A percentile compares a stretch with the other conserved stretches of the same genome.
Conservation (phyloP, 2,113 vertebrate species). For the Triplophysa tibetana region DNA sequence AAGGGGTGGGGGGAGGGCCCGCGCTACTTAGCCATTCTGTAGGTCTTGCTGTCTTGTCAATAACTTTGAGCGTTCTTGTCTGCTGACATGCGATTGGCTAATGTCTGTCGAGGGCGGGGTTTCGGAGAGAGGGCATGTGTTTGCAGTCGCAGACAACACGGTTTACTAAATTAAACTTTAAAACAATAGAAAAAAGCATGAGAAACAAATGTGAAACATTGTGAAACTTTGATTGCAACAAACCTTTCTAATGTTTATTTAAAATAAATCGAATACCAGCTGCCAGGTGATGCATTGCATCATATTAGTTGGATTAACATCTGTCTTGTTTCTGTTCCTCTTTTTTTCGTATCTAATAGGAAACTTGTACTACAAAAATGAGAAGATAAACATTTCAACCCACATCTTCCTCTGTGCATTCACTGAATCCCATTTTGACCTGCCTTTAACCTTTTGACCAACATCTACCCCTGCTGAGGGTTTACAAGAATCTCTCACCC, state of each 20-base stretch:
- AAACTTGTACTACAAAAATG: slow-evolving; percentile 67
- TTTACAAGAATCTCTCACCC: neutral
- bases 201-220: neutral
- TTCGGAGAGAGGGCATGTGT: neutral
- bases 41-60: neutral
- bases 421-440: slow-evolving; percentile 29
- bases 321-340: slow-evolving; percentile 36
- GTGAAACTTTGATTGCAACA: neutral
- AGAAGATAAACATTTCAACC: slow-evolving; percentile 62
- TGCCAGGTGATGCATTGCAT: slow-evolving; percentile 41
- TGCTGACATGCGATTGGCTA: neutral
- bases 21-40: no score
- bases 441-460: neutral
- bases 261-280: neutral
- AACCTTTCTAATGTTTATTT: neutral
- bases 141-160: no score
- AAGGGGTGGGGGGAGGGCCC: no score
- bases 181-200: no score
- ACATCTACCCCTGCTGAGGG: neutral
- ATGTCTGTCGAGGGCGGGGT: neutral
- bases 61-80: neutral
- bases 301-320: neutral
- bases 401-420: slow-evolving; percentile 14
- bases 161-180: no score
- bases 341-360: slow-evolving; percentile 49